A percentile compares a stretch with the other conserved stretches of the same genome.
Evolutionary conservation across 1,140 invertebrate species (phyloP).

Genomic region (Habropoda laboriosa): DNA sequence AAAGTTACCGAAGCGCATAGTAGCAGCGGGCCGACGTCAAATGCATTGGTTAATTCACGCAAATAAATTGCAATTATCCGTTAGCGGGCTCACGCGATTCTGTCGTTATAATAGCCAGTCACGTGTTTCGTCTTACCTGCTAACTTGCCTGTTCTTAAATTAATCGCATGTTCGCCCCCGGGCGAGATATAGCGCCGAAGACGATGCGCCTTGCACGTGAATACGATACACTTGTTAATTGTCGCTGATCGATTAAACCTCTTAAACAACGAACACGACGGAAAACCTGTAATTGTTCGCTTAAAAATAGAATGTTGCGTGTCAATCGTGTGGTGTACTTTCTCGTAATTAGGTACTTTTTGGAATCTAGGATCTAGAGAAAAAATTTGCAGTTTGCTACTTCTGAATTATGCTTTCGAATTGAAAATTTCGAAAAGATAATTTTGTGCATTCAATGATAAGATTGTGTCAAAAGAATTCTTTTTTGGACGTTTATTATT

Average conservation of each 20-base stretch:
- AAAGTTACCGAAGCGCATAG: constrained; percentile 25
- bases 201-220: constrained; percentile 15
- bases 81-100: constrained; percentile 22
- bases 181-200: constrained; percentile 21
- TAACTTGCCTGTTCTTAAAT: constrained; percentile 41
- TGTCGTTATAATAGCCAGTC: constrained; percentile 26
- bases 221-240: constrained; percentile 4
- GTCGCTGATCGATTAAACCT: constrained; percentile 1
- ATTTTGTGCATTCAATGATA: too few species aligned
- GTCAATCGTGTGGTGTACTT: too few species aligned
- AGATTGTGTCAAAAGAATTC: too few species aligned
- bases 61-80: constrained; percentile 58
- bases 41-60: constrained; percentile 51
- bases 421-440: too few species aligned
- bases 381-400: too few species aligned
- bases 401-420: too few species aligned
- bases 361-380: too few species aligned
- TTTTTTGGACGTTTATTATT: too few species aligned
- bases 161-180: constrained; percentile 13
- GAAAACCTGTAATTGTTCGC: too few species aligned
- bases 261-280: not conserved
- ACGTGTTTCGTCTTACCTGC: constrained; percentile 20
- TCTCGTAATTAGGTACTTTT: too few species aligned
- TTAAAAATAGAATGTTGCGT: too few species aligned
- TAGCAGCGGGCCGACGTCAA: constrained; percentile 10